Base-by-base conservation (phyloP, 2,113 vertebrate species). In the Seriola aureovittata region DNA sequence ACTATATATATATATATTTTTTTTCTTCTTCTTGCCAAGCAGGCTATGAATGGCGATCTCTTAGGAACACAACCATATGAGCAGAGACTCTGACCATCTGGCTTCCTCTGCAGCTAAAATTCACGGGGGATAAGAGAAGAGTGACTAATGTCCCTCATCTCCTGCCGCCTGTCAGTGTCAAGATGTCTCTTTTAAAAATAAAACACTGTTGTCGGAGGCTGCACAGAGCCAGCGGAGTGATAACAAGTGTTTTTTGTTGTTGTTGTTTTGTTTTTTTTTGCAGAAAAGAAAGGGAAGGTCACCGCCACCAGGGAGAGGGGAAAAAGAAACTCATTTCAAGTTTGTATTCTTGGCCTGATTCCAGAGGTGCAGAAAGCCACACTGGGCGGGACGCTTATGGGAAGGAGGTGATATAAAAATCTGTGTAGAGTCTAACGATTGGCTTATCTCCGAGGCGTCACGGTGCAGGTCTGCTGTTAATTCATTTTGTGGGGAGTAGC, bases 1-100 rank as follows among this genome's bases (percentile, higher is more conserved):
- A 38, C 65, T 67, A 48, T 21, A 38, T 54, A 38, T 38, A 38
- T 38, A 38, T 38, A 38, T 38, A 38, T 38, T 9, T 42, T 42
- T 42, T 9, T 42, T 9, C 32, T 34, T 34, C 72, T 25, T 62
- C 59, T 19, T 57, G 14, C 65, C 57, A 74, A 78, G 64, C 50
- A 34, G 66, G 74, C 66, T 63, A 63, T 60, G 82, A 88, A 76
- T n/a, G 57, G 19, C 32, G 80, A 88, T 92, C 91, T 90, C 92
- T 3, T 1, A 81, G 85, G 92, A 85, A 73, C 42, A 8, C 64
- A 67, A 87, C 72, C 93, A 93, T 91, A 90, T 86, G 90, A 93
- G 76, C 82, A 48, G 84, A 88, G 86, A 82, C 86, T 89, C 70
- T 82, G 89, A 88, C 93, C 93, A 94, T 94, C 93, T 94, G 93